Conservation (phyloP, 2,888 invertebrate species). For the Petrolisthes cinctipes region DNA sequence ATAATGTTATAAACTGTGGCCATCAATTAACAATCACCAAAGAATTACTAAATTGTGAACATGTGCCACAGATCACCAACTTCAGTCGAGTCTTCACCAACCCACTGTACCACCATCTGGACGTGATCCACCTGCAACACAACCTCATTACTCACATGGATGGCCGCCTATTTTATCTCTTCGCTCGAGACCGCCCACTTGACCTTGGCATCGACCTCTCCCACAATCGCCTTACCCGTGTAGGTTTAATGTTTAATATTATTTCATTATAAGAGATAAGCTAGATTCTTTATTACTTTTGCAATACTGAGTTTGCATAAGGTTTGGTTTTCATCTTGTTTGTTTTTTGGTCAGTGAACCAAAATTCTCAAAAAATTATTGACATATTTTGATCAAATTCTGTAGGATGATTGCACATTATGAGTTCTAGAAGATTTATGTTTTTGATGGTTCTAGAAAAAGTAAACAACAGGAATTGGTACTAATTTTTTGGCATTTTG, state of each 20-base stretch:
- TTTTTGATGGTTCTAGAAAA: no score
- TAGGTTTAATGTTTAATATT: constrained; percentile 13
- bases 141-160: constrained; percentile 45
- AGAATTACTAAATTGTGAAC: not conserved
- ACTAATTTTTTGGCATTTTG: no score
- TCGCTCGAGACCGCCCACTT: constrained; percentile 22
- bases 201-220: constrained; percentile 38
- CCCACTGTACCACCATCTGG: constrained; percentile 33
- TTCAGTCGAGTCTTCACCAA: constrained; percentile 38
- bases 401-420: no score
- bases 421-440: no score
- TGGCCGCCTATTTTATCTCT: constrained; percentile 32
- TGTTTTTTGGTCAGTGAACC: no score
- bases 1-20: no score
- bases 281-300: no score
- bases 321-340: no score
- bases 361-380: no score
- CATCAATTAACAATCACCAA: not conserved
- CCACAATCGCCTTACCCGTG: constrained; percentile 34
- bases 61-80: constrained; percentile 42
- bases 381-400: no score
- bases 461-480: no score
- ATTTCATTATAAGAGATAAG: not conserved
- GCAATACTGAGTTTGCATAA: no score
- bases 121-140: constrained; percentile 31